Conservation (phyloP, 2,888 invertebrate genomes). For the Corythucha ciliata region DNA sequence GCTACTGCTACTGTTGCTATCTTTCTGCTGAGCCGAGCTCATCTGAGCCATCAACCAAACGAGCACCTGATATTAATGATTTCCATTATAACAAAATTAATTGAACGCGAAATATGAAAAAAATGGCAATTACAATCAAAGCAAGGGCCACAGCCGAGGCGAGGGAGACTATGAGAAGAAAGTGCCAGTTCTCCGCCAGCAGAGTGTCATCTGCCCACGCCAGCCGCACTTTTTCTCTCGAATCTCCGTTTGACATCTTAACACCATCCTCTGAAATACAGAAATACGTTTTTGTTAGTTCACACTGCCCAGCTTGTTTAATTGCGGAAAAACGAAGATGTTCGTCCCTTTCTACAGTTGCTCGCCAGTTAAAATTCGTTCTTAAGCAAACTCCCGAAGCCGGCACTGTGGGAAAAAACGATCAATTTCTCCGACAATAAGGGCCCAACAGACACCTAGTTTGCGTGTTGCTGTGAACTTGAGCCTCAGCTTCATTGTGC, state of each 20-base stretch:
- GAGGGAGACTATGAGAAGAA: conserved; percentile 19
- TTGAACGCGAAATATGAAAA: background rate
- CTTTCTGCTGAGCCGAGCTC: conserved; percentile 31
- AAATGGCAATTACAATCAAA: conserved; percentile 15
- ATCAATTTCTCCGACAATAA: no score
- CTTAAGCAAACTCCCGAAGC: no score
- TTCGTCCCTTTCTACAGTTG: no score
- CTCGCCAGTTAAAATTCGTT: no score
- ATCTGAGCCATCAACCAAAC: conserved; percentile 37
- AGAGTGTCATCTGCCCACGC: conserved; percentile 17
- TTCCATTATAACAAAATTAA: background rate
- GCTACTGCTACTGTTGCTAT: conserved; percentile 22
- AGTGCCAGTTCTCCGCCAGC: conserved; percentile 18
- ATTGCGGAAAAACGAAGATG: no score
- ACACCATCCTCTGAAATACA: conserved; percentile 25
- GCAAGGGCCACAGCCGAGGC: conserved; percentile 20
- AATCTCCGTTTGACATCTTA: conserved; percentile 22
- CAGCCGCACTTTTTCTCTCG: conserved; percentile 15
- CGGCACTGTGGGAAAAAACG: no score
- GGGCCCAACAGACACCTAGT: no score
- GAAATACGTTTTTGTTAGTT: no score
- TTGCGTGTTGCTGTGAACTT: no score
- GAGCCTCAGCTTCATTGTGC: no score
- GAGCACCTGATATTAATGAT: conserved; percentile 30
- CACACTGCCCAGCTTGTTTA: no score